These are phyloP conservation scores for Esox lucius DNA, from an alignment of 2,797 vertebrate genomes.

Conservation along the genomic window DNA sequence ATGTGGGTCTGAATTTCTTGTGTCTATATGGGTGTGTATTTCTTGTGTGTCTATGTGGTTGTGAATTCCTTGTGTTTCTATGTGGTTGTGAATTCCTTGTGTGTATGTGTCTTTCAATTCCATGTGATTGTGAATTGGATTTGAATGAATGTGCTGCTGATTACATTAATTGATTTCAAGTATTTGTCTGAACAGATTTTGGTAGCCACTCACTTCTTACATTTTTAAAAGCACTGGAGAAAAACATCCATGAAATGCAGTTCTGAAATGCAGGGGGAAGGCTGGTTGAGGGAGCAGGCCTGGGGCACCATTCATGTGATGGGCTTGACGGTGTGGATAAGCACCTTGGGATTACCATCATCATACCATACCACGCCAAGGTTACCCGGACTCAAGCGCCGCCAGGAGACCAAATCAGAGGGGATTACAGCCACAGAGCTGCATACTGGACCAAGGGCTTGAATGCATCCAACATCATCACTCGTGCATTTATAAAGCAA, in stretches of 20 bases:
- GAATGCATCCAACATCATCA: not conserved
- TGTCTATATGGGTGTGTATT: not conserved
- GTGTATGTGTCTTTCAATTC: no score
- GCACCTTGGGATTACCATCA: slow-evolving; percentile 63
- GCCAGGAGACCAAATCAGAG: slow-evolving; percentile 50
- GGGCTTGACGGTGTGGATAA: slow-evolving; percentile 22
- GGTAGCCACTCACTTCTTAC: slow-evolving; percentile 34
- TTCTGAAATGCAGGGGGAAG: slow-evolving; percentile 4
- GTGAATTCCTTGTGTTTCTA: not conserved
- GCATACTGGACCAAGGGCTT: not conserved
- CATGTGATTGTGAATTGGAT: no score
- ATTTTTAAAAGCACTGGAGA: slow-evolving; percentile 22
- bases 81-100: not conserved
- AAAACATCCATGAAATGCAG: slow-evolving; percentile 21
- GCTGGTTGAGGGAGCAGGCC: slow-evolving; percentile 45
- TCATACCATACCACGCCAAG: slow-evolving; percentile 59
- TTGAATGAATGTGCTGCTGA: not conserved
- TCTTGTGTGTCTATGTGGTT: not conserved
- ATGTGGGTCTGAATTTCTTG: not conserved
- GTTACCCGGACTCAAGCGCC: slow-evolving; percentile 56
- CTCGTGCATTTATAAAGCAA: not conserved
- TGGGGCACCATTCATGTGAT: not conserved
- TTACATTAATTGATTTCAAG: not conserved
- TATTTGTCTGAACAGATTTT: slow-evolving; percentile 6
- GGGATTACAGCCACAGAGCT: not conserved